Conservation (phyloP, 2,797 vertebrate species). For the Lacerta bilineata region DNA sequence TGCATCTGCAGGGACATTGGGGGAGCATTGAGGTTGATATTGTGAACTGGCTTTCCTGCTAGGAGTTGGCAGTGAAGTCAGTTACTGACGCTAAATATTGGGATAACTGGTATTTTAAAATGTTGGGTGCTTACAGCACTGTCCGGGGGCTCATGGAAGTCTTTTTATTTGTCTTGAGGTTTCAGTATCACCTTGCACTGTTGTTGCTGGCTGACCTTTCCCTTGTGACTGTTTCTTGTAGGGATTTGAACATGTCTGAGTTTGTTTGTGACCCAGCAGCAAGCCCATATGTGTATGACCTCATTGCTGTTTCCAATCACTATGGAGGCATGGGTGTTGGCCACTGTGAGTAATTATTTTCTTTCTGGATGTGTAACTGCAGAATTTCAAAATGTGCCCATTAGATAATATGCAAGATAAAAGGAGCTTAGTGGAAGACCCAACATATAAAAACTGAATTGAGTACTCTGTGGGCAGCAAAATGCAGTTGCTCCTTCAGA, state of each 20-base stretch:
- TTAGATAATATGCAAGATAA: background rate
- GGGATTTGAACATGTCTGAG: conserved; percentile 98
- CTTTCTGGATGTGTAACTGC: background rate
- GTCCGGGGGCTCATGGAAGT: background rate
- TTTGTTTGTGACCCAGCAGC: conserved; percentile 98
- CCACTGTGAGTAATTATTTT: conserved; percentile 89
- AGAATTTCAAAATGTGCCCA: background rate
- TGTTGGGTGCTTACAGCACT: background rate
- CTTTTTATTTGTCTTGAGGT: background rate
- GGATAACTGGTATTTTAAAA: background rate
- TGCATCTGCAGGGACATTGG: background rate
- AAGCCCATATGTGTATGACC: conserved; percentile 93
- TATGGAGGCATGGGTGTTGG: conserved; percentile 99
- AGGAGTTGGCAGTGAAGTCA: background rate
- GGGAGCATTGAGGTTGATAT: background rate
- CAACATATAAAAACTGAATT: background rate
- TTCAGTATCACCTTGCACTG: background rate
- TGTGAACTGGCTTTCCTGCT: background rate
- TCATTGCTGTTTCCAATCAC: conserved; percentile 99
- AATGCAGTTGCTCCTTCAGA: background rate
- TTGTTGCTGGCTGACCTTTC: conserved; percentile 38
- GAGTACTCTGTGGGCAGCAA: background rate
- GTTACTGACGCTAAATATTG: background rate
- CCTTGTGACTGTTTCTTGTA: conserved; percentile 72
- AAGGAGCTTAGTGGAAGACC: background rate